Evolutionary conservation across 2,888 invertebrate genomes (phyloP).

Genomic region (Oscheius sp.): DNA sequence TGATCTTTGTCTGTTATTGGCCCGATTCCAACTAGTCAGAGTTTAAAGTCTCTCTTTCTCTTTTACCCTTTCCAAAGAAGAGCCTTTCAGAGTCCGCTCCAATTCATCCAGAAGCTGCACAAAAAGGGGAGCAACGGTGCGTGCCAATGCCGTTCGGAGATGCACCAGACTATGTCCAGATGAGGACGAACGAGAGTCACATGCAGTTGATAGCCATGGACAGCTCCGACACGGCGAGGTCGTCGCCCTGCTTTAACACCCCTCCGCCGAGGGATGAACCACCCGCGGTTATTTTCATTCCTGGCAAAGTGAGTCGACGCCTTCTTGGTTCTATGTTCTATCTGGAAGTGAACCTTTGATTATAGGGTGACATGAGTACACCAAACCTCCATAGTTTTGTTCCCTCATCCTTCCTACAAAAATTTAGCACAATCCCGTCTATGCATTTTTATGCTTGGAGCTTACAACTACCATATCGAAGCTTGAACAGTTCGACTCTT

Average conservation of each 20-base stretch:
- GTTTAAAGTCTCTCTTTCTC: not conserved
- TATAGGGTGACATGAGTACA: too few species aligned
- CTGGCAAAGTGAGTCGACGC: slow-evolving; percentile 51
- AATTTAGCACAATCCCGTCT: too few species aligned
- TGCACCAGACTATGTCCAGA: slow-evolving; percentile 58
- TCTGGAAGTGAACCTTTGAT: too few species aligned
- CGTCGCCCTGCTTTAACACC: slow-evolving; percentile 59
- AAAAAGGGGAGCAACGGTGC: slow-evolving; percentile 4
- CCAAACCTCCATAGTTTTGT: too few species aligned
- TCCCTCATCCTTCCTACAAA: too few species aligned
- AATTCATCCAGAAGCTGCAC: not conserved
- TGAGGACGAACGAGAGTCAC: slow-evolving; percentile 62
- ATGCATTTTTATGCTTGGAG: too few species aligned
- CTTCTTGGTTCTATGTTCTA: not conserved
- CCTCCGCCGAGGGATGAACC: slow-evolving; percentile 45
- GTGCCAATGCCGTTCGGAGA: slow-evolving; percentile 53
- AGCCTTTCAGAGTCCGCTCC: not conserved
- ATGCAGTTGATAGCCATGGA: slow-evolving; percentile 63
- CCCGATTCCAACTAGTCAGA: not conserved
- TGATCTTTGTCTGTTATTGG: not conserved
- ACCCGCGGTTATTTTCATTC: slow-evolving; percentile 56
- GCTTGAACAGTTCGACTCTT: too few species aligned
- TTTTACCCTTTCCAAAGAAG: not conserved
- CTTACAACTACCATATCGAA: too few species aligned
- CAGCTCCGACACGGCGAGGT: slow-evolving; percentile 49